Percentiles rank a stretch among this genome's conserved stretches.
These are phyloP conservation scores for Peromyscus attwateri DNA, from an alignment of 2,797 vertebrate species.

Conservation along the genomic window DNA sequence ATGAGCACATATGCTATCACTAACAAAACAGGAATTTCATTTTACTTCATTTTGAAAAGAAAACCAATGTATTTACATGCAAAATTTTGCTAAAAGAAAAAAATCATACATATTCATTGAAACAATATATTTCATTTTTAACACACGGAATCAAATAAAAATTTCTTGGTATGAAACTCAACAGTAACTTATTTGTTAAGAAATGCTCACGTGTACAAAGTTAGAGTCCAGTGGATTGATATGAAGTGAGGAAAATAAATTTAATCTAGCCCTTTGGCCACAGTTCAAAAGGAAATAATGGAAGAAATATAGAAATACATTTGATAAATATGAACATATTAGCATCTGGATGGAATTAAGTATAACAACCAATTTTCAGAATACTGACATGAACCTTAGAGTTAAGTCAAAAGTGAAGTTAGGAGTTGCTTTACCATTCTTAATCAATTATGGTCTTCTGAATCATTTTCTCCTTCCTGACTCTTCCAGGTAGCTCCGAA, in stretches of 20 bases:
- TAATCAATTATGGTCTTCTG: not conserved
- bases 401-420: not conserved
- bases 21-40: slow-evolving; percentile 8
- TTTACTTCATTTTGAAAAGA: not conserved
- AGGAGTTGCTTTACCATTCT: not conserved
- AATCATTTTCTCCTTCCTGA: not conserved
- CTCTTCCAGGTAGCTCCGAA: not conserved
- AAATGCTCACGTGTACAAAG: not conserved
- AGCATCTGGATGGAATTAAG: not conserved
- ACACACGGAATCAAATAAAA: not conserved
- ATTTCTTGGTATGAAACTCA: not conserved
- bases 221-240: not conserved
- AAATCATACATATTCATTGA: not conserved
- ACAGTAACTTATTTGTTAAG: not conserved
- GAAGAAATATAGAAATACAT: not conserved
- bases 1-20: not conserved
- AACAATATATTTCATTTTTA: slow-evolving; percentile 30
- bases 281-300: not conserved
- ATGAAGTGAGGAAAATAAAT: not conserved
- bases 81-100: not conserved
- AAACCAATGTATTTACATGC: not conserved
- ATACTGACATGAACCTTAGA: not conserved
- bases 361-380: not conserved
- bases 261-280: too few relatives aligned
- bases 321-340: not conserved